A percentile compares a stretch with the other conserved stretches of the same genome.
Conservation (phyloP, 2,888 invertebrate species). For the Pycnomerus fuliginosus region DNA sequence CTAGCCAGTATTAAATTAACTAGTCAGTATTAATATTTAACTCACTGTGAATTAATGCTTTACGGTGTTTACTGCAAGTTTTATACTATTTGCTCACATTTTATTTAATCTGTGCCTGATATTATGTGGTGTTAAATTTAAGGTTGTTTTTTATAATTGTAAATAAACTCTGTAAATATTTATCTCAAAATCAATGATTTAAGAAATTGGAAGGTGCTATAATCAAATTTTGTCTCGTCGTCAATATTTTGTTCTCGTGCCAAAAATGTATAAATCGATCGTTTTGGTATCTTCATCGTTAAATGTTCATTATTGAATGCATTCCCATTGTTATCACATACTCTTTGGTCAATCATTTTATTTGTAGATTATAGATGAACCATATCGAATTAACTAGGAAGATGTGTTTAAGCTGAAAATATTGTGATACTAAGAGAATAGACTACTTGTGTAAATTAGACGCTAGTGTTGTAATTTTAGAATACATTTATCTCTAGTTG, state of each 20-base stretch:
- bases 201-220: too few relatives aligned
- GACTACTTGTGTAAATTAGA: slow-evolving; percentile 21
- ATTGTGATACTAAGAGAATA: slow-evolving; percentile 25
- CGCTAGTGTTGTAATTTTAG: slow-evolving; percentile 27
- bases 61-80: slow-evolving; percentile 15
- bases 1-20: neutral
- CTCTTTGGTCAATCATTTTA: too few relatives aligned
- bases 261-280: too few relatives aligned
- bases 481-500: slow-evolving; percentile 27
- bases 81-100: slow-evolving; percentile 21
- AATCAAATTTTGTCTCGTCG: too few relatives aligned
- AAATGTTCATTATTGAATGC: too few relatives aligned
- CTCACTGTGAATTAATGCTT: slow-evolving; percentile 10
- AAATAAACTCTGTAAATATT: too few relatives aligned
- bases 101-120: slow-evolving; percentile 27
- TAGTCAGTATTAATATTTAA: slow-evolving; percentile 26
- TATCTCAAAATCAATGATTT: too few relatives aligned
- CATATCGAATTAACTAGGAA: slow-evolving; percentile 25
- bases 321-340: too few relatives aligned
- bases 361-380: slow-evolving; percentile 21
- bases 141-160: too few relatives aligned
- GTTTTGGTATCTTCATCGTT: too few relatives aligned
- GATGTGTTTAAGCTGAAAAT: slow-evolving; percentile 26
- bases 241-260: too few relatives aligned
- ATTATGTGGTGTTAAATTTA: slow-evolving; percentile 14